phyloP scores from a whole-genome alignment of 2,797 vertebrate genomes.

The Brotula barbata region DNA sequence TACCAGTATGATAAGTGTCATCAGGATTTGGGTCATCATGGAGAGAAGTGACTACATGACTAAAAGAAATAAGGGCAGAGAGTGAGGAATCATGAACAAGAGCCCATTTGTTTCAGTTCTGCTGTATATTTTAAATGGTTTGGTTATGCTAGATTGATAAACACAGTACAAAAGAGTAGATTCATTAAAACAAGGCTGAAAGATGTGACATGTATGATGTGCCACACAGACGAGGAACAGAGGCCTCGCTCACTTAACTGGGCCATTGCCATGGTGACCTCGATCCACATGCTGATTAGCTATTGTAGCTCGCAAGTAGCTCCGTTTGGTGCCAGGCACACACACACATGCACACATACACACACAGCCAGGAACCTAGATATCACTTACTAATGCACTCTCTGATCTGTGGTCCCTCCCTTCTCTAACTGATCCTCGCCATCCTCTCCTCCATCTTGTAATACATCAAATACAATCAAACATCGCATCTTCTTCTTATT shows the following conservation, averaged over 20 bases:
- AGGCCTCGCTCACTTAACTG: constrained; percentile 44
- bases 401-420: constrained; percentile 29
- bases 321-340: constrained; percentile 51
- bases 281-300: constrained; percentile 67
- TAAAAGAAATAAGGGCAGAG: constrained; percentile 36
- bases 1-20: constrained; percentile 44
- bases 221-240: constrained; percentile 37
- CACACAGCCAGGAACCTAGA: constrained; percentile 44
- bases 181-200: constrained; percentile 17
- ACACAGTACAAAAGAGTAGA: constrained; percentile 26
- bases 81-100: too few relatives aligned
- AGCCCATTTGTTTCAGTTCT: constrained; percentile 27
- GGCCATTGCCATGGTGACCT: constrained; percentile 63
- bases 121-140: neutral
- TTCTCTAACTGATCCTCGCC: constrained; percentile 16
- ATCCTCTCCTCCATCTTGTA: constrained; percentile 7
- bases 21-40: constrained; percentile 6
- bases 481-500: constrained; percentile 1
- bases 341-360: too few relatives aligned
- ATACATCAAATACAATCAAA: neutral
- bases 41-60: constrained; percentile 35
- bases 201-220: neutral
- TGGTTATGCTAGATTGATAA: constrained; percentile 14
- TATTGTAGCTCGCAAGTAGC: constrained; percentile 60
- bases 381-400: constrained; percentile 54